Percentiles rank a stretch among this genome's conserved stretches.
Conservation (phyloP, 1,140 invertebrate species). For the Rhizoglyphus robini region DNA sequence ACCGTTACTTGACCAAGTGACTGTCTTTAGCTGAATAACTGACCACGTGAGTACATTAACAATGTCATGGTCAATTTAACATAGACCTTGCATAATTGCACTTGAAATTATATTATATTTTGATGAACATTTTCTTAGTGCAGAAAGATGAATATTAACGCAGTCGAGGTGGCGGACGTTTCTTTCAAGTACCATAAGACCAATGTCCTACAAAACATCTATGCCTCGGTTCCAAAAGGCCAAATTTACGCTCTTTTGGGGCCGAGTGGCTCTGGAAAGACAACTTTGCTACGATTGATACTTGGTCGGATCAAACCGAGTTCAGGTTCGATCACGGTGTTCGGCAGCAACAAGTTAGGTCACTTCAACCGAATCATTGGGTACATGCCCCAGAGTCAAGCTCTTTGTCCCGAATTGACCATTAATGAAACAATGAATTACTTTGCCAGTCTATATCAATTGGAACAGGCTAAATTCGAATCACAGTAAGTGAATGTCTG, state of each 20-base stretch:
- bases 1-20: too few relatives aligned
- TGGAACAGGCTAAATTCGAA: slow-evolving; percentile 39
- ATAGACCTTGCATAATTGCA: too few relatives aligned
- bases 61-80: neutral
- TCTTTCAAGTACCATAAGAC: neutral
- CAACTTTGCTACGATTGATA: slow-evolving; percentile 34
- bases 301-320: slow-evolving; percentile 19
- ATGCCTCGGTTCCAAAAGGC: neutral
- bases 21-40: too few relatives aligned
- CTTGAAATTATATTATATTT: too few relatives aligned
- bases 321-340: slow-evolving; percentile 1
- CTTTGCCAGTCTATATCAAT: slow-evolving; percentile 85
- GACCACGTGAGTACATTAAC: too few relatives aligned
- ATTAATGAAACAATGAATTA: slow-evolving; percentile 88
- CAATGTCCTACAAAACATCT: slow-evolving; percentile 10
- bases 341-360: slow-evolving; percentile 55
- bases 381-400: slow-evolving; percentile 79
- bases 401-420: slow-evolving; percentile 81
- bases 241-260: slow-evolving; percentile 27
- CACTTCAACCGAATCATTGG: slow-evolving; percentile 47
- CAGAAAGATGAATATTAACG: neutral
- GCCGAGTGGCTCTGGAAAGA: slow-evolving; percentile 47
- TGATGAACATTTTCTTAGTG: too few relatives aligned
- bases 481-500: slow-evolving; percentile 35
- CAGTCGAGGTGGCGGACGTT: neutral